A percentile compares a stretch with the other conserved stretches of the same genome.
Evolutionary conservation across 53 echinoderm and acorn worm genomes (phyloP).

Genomic region (Zoroaster sp.): DNA sequence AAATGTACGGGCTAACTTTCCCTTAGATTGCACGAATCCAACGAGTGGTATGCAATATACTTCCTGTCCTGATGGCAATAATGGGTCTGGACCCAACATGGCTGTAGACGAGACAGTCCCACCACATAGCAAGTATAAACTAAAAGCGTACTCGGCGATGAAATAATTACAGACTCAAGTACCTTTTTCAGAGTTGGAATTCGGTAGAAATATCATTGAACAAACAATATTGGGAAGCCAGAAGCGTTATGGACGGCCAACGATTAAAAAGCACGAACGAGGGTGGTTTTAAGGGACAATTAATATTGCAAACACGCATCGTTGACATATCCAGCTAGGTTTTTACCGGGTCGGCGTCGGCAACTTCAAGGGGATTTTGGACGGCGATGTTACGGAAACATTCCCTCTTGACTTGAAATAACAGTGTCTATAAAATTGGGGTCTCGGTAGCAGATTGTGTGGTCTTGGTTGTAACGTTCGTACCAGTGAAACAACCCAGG

Average conservation of each 20-base stretch:
- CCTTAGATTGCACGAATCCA: no score
- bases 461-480: not conserved
- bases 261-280: constrained; percentile 38
- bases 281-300: constrained; percentile 36
- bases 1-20: no score
- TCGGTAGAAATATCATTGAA: constrained; percentile 26
- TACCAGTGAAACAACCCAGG: constrained; percentile 17
- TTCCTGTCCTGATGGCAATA: no score
- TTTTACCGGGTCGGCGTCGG: constrained; percentile 7
- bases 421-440: constrained; percentile 17
- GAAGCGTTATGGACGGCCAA: not conserved
- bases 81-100: no score
- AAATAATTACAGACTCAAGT: constrained; percentile 11
- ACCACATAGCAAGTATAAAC: no score
- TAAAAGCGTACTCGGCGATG: not conserved
- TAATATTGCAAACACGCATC: constrained; percentile 21
- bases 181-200: not conserved
- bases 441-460: constrained; percentile 6
- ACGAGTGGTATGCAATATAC: no score
- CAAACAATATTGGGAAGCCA: constrained; percentile 34
- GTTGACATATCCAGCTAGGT: not conserved
- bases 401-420: constrained; percentile 18
- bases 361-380: constrained; percentile 20
- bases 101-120: no score
- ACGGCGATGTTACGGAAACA: not conserved